Conservation (phyloP, 2,113 vertebrate species). For the Scomber scombrus region DNA sequence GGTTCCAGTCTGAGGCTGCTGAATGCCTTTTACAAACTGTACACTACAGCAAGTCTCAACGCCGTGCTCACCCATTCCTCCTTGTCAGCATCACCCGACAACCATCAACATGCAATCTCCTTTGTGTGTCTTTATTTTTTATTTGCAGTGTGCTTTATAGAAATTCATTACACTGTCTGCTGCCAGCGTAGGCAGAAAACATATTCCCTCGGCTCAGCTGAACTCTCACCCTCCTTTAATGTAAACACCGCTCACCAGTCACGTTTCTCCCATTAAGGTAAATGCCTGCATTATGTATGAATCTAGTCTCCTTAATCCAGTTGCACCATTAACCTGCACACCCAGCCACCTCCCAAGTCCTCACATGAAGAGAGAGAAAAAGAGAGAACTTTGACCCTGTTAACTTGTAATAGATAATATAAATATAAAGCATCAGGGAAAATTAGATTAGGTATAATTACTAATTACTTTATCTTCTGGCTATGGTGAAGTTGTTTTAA, state of each 20-base stretch:
- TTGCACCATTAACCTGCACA: conserved; percentile 65
- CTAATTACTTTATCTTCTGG: conserved; percentile 5
- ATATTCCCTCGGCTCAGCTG: conserved; percentile 74
- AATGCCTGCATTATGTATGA: conserved; percentile 72
- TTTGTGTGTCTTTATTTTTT: conserved; percentile 82
- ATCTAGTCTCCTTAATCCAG: conserved; percentile 68
- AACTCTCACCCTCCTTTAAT: conserved; percentile 81
- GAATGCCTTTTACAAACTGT: conserved; percentile 60
- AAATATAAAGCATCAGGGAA: conserved; percentile 46
- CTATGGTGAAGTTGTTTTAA: conserved; percentile 11
- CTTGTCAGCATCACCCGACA: conserved; percentile 74
- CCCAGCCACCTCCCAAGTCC: conserved; percentile 31
- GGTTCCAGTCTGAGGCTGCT: conserved; percentile 5
- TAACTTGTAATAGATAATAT: conserved; percentile 52
- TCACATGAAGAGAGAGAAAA: conserved; percentile 22
- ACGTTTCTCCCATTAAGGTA: conserved; percentile 81
- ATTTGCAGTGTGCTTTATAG: conserved; percentile 79
- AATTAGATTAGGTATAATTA: conserved; percentile 54
- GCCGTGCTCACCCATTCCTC: conserved; percentile 58
- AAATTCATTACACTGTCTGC: conserved; percentile 82
- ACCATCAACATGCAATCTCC: conserved; percentile 77
- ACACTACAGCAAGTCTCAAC: conserved; percentile 72
- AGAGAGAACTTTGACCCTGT: conserved; percentile 44
- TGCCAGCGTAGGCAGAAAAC: conserved; percentile 80
- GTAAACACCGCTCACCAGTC: conserved; percentile 76